A percentile compares a stretch with the other conserved stretches of the same genome.
Conservation (phyloP, 2,113 vertebrate genomes). For the Callithrix jacchus region DNA sequence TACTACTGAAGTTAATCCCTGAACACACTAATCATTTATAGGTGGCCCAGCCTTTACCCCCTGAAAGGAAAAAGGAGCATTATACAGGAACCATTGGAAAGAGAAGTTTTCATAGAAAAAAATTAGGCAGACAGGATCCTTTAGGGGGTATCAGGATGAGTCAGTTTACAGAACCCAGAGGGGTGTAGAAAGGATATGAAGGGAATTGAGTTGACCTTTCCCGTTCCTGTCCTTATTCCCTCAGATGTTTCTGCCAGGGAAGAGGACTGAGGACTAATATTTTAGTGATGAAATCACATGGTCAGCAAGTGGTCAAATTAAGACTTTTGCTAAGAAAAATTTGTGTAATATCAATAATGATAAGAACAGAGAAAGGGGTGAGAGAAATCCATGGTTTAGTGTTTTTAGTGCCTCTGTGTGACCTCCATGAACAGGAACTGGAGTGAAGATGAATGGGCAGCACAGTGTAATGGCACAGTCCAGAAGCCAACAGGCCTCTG, state of each 20-base stretch:
- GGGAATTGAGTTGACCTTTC: background rate
- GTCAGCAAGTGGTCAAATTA: background rate
- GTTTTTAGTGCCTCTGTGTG: background rate
- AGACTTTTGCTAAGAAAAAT: background rate
- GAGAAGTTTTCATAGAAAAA: background rate
- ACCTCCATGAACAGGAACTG: background rate
- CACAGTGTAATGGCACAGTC: background rate
- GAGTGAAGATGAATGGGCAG: background rate
- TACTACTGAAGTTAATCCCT: background rate
- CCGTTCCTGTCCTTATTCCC: background rate
- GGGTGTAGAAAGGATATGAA: background rate
- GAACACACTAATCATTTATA: background rate
- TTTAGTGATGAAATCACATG: slow-evolving; percentile 31
- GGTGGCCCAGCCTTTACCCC: background rate
- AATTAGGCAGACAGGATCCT: background rate
- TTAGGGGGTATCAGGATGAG: background rate
- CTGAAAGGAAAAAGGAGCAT: background rate
- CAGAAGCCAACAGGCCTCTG: background rate
- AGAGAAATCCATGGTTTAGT: background rate
- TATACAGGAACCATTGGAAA: background rate
- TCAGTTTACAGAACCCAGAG: background rate
- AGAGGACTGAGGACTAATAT: background rate
- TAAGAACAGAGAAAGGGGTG: background rate
- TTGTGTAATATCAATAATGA: background rate
- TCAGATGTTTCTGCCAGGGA: background rate